Evolutionary conservation across 2,113 vertebrate species (phyloP), one percentile per base, ranked within the genome.

Genomic region (Puffinus mauretanicus): DNA sequence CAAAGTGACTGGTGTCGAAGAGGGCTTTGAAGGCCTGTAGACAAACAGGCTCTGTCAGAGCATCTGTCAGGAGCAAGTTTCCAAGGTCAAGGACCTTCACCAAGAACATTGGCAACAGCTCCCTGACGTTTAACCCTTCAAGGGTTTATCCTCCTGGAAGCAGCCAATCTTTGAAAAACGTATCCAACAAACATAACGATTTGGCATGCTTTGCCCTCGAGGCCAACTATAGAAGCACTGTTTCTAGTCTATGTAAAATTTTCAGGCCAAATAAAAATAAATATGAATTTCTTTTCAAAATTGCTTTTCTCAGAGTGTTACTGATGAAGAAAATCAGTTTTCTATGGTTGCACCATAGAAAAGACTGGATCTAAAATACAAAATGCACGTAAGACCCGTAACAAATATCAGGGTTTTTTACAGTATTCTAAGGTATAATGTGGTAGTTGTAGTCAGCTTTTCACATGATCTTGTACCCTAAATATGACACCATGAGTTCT

Each of bases 41-140:
- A 81, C 32, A 65, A 96, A 67, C 4, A 86, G 47, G 24, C 21
- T 82, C 60, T 79, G 69, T 62, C 78, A 91, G 25, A 76, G 15
- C 73, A 93, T 76, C 73, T 72, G 44, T 67, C 11, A 47, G 6
- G 20, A 80, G 49, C 22, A 46, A 87, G 61, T 32, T 91, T 36
- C 58, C 95, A 93, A 82, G 84, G 83, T 93, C 86, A 95, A 94
- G 83, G 78, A 79, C 42, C 12, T 52, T 64, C 49, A 58, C 80
- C 73, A 94, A 84, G 27, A 95, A 66, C n/a, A 79, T 7, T 36
- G 47, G 71, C 54, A 87, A 69, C 52, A 87, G 36, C 40, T 87
- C 52, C 52, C 54, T 73, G 54, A 84, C 73, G 70, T 58, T 91
- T 62, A 96, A 77, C 51, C 60, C 73, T 82, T 80, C 44, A 67